Conservation (phyloP, 2,797 vertebrate genomes). For the Pelochelys cantorii region DNA sequence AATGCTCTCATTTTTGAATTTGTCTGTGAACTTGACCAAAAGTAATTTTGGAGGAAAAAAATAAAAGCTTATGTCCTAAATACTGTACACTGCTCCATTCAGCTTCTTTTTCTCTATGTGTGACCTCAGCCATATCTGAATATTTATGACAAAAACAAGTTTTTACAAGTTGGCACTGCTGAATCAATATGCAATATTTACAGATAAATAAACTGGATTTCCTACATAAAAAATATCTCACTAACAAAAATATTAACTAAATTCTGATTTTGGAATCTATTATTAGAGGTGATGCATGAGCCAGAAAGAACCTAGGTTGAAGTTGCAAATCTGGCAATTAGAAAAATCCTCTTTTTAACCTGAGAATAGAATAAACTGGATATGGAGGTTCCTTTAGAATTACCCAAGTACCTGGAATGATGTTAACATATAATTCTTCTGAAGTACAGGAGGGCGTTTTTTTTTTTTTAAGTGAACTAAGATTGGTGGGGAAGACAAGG, state of each 20-base stretch:
- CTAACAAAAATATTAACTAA: background rate
- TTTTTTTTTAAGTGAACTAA: background rate
- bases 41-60: background rate
- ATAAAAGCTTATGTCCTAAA: background rate
- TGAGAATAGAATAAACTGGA: background rate
- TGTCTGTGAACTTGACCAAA: background rate
- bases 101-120: background rate
- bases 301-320: fast-evolving
- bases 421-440: background rate
- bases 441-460: background rate
- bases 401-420: background rate
- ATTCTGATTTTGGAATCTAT: background rate
- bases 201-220: fast-evolving
- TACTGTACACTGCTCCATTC: background rate
- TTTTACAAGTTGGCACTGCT: background rate
- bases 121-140: background rate
- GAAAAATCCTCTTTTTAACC: background rate
- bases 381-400: background rate
- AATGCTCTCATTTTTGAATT: background rate
- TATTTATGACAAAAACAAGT: background rate
- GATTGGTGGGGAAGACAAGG: background rate
- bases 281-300: fast-evolving
- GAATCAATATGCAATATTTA: background rate
- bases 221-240: background rate
- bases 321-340: background rate